Base-by-base conservation (phyloP, 2,113 vertebrate genomes). In the Podarcis raffonei region DNA sequence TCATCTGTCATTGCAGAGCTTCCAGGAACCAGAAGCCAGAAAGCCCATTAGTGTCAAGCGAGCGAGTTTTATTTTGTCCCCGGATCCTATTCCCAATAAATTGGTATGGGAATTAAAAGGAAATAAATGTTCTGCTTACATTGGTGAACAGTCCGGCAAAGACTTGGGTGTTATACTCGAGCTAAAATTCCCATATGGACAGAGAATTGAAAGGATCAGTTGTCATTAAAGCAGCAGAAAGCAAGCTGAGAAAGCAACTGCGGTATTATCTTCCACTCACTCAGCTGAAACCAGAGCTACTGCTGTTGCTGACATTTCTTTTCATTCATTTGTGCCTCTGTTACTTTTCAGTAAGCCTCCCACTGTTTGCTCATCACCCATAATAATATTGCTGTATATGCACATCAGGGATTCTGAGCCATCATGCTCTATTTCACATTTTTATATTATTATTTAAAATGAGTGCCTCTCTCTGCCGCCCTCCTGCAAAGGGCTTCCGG, bases 161-260 rank as follows among this genome's bases (percentile, higher is more conserved):
- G 0, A 48, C 25, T 30, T 35, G 69, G 57, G 20, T 66, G 48
- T 80, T 85, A 65, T 37, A 79, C 57, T 89, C 86, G 30, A 87
- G 83, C 35, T 65, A 71, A 90, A 77, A 90, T 94, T 92, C 90
- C 20, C 84, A 90, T 90, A 84, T 91, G 88, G 53, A 84, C 86
- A 89, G 80, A 87, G 79, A 90, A 89, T 77, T 32, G 32, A 82
- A 85, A 39, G 88, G 83, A 91, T 94, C 89, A 91, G 89, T 89
- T 87, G 81, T 94, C 87, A 91, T 90, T 93, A 94, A 94, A 94
- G 53, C 78, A 37, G 83, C 86, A 91, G 93, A 90, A 92, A 93
- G 89, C 85, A 93, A 94, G 92, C 90, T 93, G 91, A 95, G 87
- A 83, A 90, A 94, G 89, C 75, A 83, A 22, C 39, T 76, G 91